Percentiles rank a stretch among this genome's conserved stretches.
phyloP scores from a whole-genome alignment of 2,113 vertebrate species.

The Notechis scutatus region DNA sequence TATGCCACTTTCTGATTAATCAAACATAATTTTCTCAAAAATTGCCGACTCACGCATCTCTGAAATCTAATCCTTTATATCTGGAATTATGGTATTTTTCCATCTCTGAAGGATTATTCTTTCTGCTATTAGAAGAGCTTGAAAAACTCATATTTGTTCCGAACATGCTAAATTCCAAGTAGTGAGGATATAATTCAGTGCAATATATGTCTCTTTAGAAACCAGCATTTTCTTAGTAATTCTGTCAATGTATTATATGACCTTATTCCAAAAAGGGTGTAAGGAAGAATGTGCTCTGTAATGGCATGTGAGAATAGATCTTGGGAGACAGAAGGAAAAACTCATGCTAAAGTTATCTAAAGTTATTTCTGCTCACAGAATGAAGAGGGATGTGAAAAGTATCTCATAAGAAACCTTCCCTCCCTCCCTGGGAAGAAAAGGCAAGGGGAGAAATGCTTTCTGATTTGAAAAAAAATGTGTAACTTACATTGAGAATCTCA shows the following conservation, averaged over 20 bases:
- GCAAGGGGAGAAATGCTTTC: neutral
- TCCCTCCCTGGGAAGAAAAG: neutral
- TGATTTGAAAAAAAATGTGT: neutral
- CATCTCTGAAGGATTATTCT: neutral
- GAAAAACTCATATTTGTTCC: neutral
- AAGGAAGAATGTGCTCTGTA: neutral
- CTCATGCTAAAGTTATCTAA: neutral
- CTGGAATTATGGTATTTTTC: neutral
- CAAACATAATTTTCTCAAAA: neutral
- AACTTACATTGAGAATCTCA: too few relatives aligned
- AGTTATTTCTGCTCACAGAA: neutral
- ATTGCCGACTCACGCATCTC: neutral
- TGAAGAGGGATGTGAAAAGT: neutral
- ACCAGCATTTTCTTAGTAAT: neutral
- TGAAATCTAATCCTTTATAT: neutral
- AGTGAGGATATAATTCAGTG: neutral
- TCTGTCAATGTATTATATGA: neutral
- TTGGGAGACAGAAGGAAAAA: neutral
- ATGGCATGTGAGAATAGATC: neutral
- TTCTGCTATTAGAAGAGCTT: neutral
- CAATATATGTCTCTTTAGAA: neutral
- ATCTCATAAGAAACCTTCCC: neutral
- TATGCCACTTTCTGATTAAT: neutral
- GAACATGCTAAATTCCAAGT: neutral
- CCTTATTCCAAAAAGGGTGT: neutral